Conservation (phyloP, 2,888 invertebrate species). For the Drosophila atripex region DNA sequence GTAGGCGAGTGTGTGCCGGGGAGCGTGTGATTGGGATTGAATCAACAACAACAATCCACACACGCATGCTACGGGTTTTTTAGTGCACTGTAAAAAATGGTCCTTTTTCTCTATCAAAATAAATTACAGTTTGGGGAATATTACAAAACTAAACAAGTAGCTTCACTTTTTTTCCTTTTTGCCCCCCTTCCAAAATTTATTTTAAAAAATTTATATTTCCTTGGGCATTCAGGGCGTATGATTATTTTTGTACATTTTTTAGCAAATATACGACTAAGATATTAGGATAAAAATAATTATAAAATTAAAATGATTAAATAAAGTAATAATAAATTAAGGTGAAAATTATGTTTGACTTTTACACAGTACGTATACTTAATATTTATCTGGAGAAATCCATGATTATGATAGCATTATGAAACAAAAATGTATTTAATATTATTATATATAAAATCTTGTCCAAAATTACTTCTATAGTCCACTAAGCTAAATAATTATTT, state of each 20-base stretch:
- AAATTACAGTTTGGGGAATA: background rate
- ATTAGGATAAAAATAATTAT: background rate
- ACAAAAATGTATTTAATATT: too few species aligned
- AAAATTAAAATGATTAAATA: too few species aligned
- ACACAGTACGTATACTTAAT: background rate
- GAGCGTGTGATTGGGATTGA: slow-evolving; percentile 71
- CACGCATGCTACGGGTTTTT: slow-evolving; percentile 63
- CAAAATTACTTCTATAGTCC: background rate
- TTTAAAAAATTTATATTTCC: background rate
- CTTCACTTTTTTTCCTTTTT: too few species aligned
- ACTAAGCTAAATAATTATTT: background rate
- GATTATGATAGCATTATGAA: too few species aligned
- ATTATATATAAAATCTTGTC: background rate
- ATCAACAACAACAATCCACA: slow-evolving; percentile 40
- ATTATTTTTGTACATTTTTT: background rate
- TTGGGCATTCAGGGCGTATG: slow-evolving; percentile 13
- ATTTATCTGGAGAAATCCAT: background rate
- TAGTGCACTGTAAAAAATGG: slow-evolving; percentile 10
- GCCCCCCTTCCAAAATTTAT: too few species aligned
- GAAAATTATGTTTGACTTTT: background rate
- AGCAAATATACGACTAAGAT: background rate
- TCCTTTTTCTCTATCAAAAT: too few species aligned
- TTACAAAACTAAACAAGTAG: too few species aligned
- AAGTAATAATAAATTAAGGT: background rate
- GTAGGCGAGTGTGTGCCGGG: slow-evolving; percentile 54